These are phyloP conservation scores for Percopsis transmontana DNA, from an alignment of 2,113 vertebrate species.

Conservation along the genomic window DNA sequence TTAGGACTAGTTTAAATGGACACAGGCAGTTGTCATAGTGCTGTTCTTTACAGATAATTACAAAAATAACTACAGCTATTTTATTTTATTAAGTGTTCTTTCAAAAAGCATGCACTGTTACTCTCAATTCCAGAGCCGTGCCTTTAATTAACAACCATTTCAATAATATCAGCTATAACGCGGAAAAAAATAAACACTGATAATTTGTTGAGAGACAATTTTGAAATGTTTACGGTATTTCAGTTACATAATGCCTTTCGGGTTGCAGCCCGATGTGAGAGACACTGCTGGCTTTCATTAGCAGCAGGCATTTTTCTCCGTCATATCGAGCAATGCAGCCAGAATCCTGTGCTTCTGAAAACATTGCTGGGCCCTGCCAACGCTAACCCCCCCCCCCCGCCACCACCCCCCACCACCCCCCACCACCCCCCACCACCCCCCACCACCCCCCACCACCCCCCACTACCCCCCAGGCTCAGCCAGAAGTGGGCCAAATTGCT, in stretches of 20 bases:
- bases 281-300: conserved; percentile 81
- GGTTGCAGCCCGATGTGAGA: conserved; percentile 64
- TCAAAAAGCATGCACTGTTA: conserved; percentile 32
- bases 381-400: conserved; percentile 20
- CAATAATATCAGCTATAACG: conserved; percentile 66
- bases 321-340: conserved; percentile 71
- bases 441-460: conserved; percentile 31
- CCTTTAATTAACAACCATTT: conserved; percentile 57
- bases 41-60: conserved; percentile 43
- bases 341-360: conserved; percentile 77
- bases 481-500: conserved; percentile 69
- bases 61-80: conserved; percentile 48
- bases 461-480: conserved; percentile 1
- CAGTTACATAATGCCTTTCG: conserved; percentile 73
- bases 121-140: conserved; percentile 23
- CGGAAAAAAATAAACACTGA: conserved; percentile 70
- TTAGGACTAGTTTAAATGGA: no score
- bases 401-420: conserved; percentile 60
- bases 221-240: conserved; percentile 76
- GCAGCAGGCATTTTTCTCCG: conserved; percentile 72
- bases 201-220: conserved; percentile 76
- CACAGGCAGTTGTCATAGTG: not conserved
- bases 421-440: conserved; percentile 21
- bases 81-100: conserved; percentile 36
- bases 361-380: conserved; percentile 70